Conservation (phyloP, 2,797 vertebrate genomes). For the Oreochromis mossambicus region DNA sequence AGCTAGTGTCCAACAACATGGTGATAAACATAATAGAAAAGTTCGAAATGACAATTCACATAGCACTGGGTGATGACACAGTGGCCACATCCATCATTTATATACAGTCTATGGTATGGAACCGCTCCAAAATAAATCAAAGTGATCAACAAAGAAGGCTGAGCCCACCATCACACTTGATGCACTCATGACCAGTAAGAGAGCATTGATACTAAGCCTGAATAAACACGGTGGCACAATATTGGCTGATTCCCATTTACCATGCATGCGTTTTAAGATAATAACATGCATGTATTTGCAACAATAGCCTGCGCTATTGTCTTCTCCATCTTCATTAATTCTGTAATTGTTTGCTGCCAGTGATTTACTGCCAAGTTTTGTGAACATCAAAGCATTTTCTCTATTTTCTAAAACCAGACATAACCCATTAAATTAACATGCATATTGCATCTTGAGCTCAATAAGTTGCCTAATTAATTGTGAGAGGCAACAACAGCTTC, state of each 20-base stretch:
- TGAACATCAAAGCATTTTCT: constrained; percentile 78
- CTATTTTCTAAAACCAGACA: constrained; percentile 62
- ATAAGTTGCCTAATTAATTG: constrained; percentile 74
- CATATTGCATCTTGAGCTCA: constrained; percentile 75
- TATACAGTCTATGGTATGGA: background rate
- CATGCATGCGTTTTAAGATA: constrained; percentile 61
- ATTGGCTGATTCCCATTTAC: constrained; percentile 61
- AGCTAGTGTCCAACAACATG: background rate
- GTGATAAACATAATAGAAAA: background rate
- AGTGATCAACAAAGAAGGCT: constrained; percentile 13
- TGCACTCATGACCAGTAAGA: constrained; percentile 40
- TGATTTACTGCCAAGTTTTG: constrained; percentile 77
- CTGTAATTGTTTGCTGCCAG: constrained; percentile 68
- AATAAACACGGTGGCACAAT: constrained; percentile 2
- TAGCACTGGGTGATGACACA: background rate
- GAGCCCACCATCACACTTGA: constrained; percentile 40
- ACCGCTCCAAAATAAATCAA: constrained; percentile 14
- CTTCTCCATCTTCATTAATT: constrained; percentile 78
- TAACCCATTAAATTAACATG: constrained; percentile 77
- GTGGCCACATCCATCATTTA: background rate
- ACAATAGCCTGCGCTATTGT: constrained; percentile 66
- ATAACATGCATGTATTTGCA: constrained; percentile 74
- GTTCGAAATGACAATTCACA: background rate
- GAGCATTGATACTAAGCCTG: constrained; percentile 25
- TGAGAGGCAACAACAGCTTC: constrained; percentile 54